Conservation (phyloP, 2,888 invertebrate genomes). For the Amphiduros pacificus region DNA sequence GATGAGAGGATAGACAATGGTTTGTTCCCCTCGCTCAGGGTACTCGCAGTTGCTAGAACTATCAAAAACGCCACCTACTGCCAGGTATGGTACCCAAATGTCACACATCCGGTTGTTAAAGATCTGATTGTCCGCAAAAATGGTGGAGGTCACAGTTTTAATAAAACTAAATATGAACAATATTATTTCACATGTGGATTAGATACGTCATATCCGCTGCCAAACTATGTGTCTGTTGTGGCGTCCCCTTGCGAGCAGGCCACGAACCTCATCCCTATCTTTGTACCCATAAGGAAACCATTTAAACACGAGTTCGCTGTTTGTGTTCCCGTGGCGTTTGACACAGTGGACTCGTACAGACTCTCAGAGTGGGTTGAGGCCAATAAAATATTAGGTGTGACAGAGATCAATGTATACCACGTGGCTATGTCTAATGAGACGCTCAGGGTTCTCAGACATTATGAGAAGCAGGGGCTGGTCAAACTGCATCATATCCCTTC, state of each 20-base stretch:
- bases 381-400: constrained; percentile 18
- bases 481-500: constrained; percentile 5
- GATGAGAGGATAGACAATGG: constrained; percentile 2
- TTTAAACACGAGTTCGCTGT: constrained; percentile 15
- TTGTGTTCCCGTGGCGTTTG: constrained; percentile 24
- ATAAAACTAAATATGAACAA: constrained; percentile 16
- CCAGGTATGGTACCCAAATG: constrained; percentile 18
- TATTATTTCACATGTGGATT: constrained; percentile 21
- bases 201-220: constrained; percentile 3
- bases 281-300: background rate
- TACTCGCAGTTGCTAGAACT: constrained; percentile 8
- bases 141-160: constrained; percentile 19
- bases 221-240: constrained; percentile 17
- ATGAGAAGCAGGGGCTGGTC: constrained; percentile 14
- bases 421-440: constrained; percentile 2
- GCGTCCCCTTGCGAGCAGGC: constrained; percentile 8
- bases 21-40: background rate
- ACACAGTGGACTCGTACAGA: constrained; percentile 10
- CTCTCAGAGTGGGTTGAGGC: constrained; percentile 27
- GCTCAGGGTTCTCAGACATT: constrained; percentile 16
- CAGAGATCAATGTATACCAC: constrained; percentile 24
- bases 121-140: constrained; percentile 10
- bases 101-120: constrained; percentile 12
- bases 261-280: constrained; percentile 9
- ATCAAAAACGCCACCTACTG: background rate